phyloP scores from a whole-genome alignment of 1,140 invertebrate species.

The Protaetia brevitarsis region DNA sequence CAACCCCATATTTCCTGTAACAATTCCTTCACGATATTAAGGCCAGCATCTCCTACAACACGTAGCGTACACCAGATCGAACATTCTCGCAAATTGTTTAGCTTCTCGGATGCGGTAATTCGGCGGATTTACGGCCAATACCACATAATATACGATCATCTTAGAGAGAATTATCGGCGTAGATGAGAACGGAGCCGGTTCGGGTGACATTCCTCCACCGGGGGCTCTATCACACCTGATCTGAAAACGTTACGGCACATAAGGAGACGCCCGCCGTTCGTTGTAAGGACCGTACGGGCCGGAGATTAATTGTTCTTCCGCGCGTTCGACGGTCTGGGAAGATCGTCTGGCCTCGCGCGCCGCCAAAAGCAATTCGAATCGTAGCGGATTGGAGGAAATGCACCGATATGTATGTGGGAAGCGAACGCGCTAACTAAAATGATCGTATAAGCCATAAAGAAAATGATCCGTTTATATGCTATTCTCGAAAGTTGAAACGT shows the following conservation, averaged over 20 bases:
- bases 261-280: background rate
- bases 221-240: conserved; percentile 11
- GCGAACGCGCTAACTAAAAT: conserved; percentile 5
- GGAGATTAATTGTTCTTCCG: background rate
- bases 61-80: background rate
- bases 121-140: conserved; percentile 11
- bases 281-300: background rate
- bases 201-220: conserved; percentile 8
- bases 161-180: background rate
- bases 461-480: conserved; percentile 7
- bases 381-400: background rate
- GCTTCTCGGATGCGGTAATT: conserved; percentile 3
- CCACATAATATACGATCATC: conserved; percentile 6
- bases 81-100: conserved; percentile 9
- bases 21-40: too few species aligned
- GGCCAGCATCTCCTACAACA: too few species aligned
- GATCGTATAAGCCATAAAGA: background rate
- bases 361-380: background rate
- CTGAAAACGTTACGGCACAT: conserved; percentile 9
- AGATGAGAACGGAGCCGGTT: background rate
- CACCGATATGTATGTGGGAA: conserved; percentile 3
- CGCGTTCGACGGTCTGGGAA: background rate
- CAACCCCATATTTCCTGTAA: too few species aligned
- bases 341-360: background rate
- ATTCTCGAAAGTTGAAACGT: background rate